A percentile compares a stretch with the other conserved stretches of the same genome.
Conservation (phyloP, 2,888 invertebrate species). For the Eupeodes latifasciatus region DNA sequence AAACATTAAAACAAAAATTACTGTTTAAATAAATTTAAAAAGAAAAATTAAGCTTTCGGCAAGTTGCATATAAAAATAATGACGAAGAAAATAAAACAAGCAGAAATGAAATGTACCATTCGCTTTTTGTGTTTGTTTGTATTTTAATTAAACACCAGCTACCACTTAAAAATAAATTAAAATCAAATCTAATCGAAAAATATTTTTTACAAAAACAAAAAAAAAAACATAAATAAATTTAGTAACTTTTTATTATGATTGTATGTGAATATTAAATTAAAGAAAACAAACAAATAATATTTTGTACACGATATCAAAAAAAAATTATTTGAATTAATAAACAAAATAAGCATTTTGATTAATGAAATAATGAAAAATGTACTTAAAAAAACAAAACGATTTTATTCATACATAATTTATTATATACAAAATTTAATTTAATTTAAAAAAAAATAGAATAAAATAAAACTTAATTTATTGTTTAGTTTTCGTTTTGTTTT, state of each 20-base stretch:
- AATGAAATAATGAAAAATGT: conserved; percentile 20
- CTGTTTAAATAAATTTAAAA: conserved; percentile 50
- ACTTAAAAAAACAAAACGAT: neutral
- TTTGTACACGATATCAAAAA: conserved; percentile 72
- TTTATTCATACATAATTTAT: conserved; percentile 1
- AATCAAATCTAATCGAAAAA: conserved; percentile 54
- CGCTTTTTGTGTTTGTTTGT: conserved; percentile 60
- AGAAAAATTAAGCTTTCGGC: conserved; percentile 56
- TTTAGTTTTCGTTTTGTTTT: neutral
- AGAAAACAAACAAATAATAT: conserved; percentile 47
- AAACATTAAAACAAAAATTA: conserved; percentile 45
- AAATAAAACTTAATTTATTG: neutral
- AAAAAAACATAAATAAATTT: conserved; percentile 47
- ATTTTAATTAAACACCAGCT: conserved; percentile 40
- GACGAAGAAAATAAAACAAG: conserved; percentile 22
- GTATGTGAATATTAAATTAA: conserved; percentile 62
- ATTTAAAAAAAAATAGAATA: conserved; percentile 4
- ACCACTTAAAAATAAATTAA: conserved; percentile 43
- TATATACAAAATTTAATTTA: neutral
- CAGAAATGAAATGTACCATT: conserved; percentile 68
- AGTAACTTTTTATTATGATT: conserved; percentile 64
- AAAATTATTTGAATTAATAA: conserved; percentile 61
- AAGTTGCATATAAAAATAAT: conserved; percentile 50
- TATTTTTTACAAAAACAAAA: conserved; percentile 59
- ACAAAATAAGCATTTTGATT: conserved; percentile 35